phyloP scores from a whole-genome alignment of 2,888 invertebrate species.

The Melanotus villosus region DNA sequence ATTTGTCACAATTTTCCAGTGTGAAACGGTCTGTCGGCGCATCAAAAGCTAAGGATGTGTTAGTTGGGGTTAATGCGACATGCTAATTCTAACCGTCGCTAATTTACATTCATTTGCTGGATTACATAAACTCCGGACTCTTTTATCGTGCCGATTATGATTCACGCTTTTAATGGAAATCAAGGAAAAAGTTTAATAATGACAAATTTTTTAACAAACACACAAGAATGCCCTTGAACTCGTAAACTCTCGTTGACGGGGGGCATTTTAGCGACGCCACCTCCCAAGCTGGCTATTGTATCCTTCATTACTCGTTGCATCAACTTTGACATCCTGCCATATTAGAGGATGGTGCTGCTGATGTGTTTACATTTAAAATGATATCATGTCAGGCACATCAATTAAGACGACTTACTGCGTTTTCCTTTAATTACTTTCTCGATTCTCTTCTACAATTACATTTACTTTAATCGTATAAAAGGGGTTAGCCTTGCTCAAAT shows the following conservation, averaged over 20 bases:
- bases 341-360: constrained; percentile 23
- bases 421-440: constrained; percentile 30
- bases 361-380: constrained; percentile 28
- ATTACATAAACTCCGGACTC: constrained; percentile 58
- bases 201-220: constrained; percentile 23
- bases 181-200: constrained; percentile 39
- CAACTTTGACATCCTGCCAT: constrained; percentile 26
- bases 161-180: constrained; percentile 44
- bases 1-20: constrained; percentile 44
- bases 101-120: constrained; percentile 67
- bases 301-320: constrained; percentile 31
- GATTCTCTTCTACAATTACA: neutral
- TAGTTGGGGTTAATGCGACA: constrained; percentile 64
- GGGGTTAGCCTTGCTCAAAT: too few relatives aligned
- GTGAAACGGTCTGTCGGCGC: constrained; percentile 52
- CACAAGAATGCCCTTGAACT: constrained; percentile 19
- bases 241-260: neutral
- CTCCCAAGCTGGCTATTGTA: constrained; percentile 1
- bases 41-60: constrained; percentile 61
- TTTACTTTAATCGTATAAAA: too few relatives aligned
- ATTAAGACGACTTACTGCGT: constrained; percentile 28
- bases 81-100: constrained; percentile 67
- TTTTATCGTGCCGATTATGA: constrained; percentile 61
- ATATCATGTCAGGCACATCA: constrained; percentile 34
- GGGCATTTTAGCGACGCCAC: neutral